These are phyloP conservation scores for Elephantulus edwardii DNA, from an alignment of 2,113 vertebrate genomes.

Conservation along the genomic window DNA sequence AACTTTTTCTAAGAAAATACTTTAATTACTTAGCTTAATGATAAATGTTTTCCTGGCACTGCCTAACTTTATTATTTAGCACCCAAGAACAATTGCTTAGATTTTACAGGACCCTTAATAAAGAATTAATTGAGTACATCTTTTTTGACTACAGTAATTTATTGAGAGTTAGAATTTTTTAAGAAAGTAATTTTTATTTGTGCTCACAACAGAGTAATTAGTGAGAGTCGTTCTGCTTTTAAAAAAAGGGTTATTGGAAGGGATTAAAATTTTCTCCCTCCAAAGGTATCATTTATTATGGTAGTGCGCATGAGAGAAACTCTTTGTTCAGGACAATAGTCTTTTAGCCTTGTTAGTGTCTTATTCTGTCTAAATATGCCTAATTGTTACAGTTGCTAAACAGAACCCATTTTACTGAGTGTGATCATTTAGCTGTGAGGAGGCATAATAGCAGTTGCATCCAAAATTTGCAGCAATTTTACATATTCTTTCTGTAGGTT, in stretches of 20 bases:
- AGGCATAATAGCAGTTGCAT: constrained; percentile 85
- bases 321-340: constrained; percentile 77
- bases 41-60: constrained; percentile 61
- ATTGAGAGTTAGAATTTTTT: constrained; percentile 60
- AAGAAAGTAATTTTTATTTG: constrained; percentile 76
- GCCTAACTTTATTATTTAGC: constrained; percentile 58
- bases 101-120: constrained; percentile 68
- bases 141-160: constrained; percentile 66
- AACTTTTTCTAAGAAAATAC: constrained; percentile 55
- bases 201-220: constrained; percentile 65
- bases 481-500: constrained; percentile 86
- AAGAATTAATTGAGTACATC: constrained; percentile 74
- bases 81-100: constrained; percentile 51
- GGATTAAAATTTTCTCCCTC: constrained; percentile 28
- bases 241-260: constrained; percentile 67
- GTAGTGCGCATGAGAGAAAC: constrained; percentile 20
- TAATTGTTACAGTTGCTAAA: constrained; percentile 81
- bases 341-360: constrained; percentile 79
- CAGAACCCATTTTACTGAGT: constrained; percentile 82
- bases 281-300: constrained; percentile 60
- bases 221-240: constrained; percentile 70
- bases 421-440: constrained; percentile 85
- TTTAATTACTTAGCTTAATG: constrained; percentile 58
- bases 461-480: constrained; percentile 86
- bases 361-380: constrained; percentile 78